These are phyloP conservation scores for Ailurus styani DNA, from an alignment of 2,113 vertebrate genomes.

Conservation along the genomic window DNA sequence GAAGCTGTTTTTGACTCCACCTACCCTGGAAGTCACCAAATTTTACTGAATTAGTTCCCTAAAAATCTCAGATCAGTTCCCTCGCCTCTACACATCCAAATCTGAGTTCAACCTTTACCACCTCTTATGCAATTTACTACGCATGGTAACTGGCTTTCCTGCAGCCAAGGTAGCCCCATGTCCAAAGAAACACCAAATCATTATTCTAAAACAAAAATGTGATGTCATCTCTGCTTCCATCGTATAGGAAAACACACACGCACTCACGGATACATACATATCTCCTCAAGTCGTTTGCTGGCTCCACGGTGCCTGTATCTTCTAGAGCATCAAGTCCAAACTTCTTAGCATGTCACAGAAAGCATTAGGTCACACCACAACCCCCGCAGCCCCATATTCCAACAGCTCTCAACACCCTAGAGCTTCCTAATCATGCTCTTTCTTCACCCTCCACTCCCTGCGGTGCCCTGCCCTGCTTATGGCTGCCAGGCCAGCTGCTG, in stretches of 20 bases:
- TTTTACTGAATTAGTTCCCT: background rate
- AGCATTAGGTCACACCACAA: background rate
- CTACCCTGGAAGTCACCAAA: background rate
- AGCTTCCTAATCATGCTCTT: background rate
- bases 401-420: background rate
- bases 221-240: background rate
- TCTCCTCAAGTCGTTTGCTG: background rate
- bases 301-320: background rate
- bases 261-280: too few relatives aligned
- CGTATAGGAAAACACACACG: too few relatives aligned
- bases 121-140: background rate
- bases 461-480: background rate
- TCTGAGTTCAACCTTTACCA: background rate
- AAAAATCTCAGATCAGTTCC: background rate
- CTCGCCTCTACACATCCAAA: background rate
- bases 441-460: background rate
- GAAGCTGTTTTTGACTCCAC: background rate
- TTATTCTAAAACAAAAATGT: background rate
- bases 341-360: background rate
- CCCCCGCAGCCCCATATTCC: background rate
- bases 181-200: background rate
- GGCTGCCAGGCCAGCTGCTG: background rate
- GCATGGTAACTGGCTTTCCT: background rate
- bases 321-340: background rate
- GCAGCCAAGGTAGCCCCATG: background rate